A percentile compares a stretch with the other conserved stretches of the same genome.
Evolutionary conservation across 2,888 invertebrate genomes (phyloP).

Genomic region (Trileptium ribeirensis): DNA sequence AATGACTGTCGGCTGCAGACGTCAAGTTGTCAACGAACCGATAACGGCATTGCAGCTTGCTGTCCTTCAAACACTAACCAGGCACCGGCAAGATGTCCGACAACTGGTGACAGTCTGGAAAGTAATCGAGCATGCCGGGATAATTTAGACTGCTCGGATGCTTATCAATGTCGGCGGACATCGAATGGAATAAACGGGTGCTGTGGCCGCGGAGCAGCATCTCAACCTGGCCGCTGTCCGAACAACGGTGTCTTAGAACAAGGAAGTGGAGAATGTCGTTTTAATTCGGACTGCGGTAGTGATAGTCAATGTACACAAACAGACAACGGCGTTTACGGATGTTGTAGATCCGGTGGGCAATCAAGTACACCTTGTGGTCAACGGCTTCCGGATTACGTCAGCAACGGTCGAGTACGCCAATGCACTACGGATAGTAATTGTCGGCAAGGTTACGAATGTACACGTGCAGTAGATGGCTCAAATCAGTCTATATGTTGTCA

Average conservation of each 20-base stretch:
- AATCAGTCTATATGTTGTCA: slow-evolving; percentile 15
- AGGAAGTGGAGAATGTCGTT: background rate
- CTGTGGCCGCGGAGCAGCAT: background rate
- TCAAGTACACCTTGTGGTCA: background rate
- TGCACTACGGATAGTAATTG: slow-evolving; percentile 6
- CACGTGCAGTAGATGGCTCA: background rate
- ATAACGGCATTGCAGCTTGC: background rate
- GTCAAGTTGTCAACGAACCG: background rate
- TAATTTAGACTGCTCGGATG: background rate
- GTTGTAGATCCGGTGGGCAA: background rate
- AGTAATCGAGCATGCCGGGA: background rate
- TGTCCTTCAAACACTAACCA: background rate
- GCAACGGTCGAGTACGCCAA: background rate
- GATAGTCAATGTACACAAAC: background rate
- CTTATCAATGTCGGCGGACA: background rate
- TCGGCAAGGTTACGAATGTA: slow-evolving; percentile 17
- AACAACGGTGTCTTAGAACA: background rate
- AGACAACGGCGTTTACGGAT: background rate
- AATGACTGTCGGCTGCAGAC: background rate
- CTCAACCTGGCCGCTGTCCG: background rate
- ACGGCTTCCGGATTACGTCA: background rate
- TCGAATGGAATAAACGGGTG: background rate
- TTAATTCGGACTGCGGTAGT: background rate
- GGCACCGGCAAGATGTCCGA: background rate
- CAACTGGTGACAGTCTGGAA: background rate